A percentile compares a stretch with the other conserved stretches of the same genome.
phyloP scores from a whole-genome alignment of 2,888 invertebrate species.

The Microplitis deprimator region DNA sequence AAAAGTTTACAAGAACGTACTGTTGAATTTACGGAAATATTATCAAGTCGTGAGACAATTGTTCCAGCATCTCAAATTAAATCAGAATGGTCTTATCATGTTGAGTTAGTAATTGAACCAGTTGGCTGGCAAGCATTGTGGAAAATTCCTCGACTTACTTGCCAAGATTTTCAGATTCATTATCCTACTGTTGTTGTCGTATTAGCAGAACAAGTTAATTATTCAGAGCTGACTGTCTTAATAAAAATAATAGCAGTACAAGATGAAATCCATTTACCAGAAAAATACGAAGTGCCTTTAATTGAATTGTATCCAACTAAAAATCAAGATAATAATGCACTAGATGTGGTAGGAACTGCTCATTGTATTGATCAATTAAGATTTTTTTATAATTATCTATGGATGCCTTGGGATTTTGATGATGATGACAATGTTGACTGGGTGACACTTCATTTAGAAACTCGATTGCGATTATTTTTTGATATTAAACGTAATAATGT shows the following conservation, averaged over 20 bases:
- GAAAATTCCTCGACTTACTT: constrained; percentile 79
- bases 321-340: constrained; percentile 75
- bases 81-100: constrained; percentile 74
- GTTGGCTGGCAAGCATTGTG: constrained; percentile 81
- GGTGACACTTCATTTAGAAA: constrained; percentile 74
- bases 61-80: constrained; percentile 73
- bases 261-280: constrained; percentile 77
- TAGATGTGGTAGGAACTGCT: constrained; percentile 77
- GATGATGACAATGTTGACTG: constrained; percentile 77
- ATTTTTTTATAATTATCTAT: constrained; percentile 78
- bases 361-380: constrained; percentile 78
- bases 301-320: constrained; percentile 78
- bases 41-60: constrained; percentile 68
- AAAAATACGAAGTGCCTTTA: constrained; percentile 76
- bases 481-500: constrained; percentile 75
- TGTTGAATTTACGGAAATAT: constrained; percentile 73
- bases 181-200: constrained; percentile 79
- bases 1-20: constrained; percentile 75
- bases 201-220: constrained; percentile 75
- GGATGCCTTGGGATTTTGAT: constrained; percentile 82
- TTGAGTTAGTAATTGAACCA: constrained; percentile 77
- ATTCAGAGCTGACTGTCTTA: constrained; percentile 73
- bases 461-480: constrained; percentile 74
- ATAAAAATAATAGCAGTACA: constrained; percentile 78
- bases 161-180: constrained; percentile 77